These are phyloP conservation scores for Hypselothyrea guttata DNA, from an alignment of 2,888 invertebrate genomes.

Conservation along the genomic window DNA sequence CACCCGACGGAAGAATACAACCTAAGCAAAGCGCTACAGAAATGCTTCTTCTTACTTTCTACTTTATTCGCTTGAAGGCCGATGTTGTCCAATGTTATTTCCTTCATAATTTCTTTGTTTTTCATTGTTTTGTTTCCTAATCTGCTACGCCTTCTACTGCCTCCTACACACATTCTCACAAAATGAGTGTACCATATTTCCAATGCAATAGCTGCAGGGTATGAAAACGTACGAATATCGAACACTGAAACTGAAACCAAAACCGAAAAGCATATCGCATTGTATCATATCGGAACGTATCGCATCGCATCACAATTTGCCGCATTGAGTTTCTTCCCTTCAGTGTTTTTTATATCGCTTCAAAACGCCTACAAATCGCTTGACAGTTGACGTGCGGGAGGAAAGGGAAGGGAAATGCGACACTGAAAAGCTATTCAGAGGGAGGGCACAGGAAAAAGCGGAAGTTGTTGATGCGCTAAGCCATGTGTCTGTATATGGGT, in stretches of 20 bases:
- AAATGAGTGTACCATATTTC: too few species aligned
- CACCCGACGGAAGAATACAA: too few species aligned
- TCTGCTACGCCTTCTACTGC: too few species aligned
- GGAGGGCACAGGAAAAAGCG: constrained; percentile 20
- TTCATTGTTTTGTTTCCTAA: too few species aligned
- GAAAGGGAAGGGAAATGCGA: constrained; percentile 16
- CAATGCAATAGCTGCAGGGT: too few species aligned
- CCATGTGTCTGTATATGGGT: constrained; percentile 21
- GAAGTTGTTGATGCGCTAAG: constrained; percentile 17
- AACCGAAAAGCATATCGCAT: constrained; percentile 9
- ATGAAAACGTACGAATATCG: background rate
- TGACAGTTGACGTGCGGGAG: constrained; percentile 13
- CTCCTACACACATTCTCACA: too few species aligned
- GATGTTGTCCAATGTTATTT: too few species aligned
- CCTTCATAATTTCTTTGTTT: too few species aligned
- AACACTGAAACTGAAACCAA: constrained; percentile 23
- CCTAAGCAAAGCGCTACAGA: too few species aligned
- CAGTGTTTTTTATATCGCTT: constrained; percentile 1
- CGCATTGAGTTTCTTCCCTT: background rate
- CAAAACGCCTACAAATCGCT: constrained; percentile 40
- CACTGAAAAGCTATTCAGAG: constrained; percentile 30
- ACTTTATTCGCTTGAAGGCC: too few species aligned
- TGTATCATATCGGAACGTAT: constrained; percentile 2
- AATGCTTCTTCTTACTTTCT: too few species aligned
- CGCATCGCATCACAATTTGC: background rate